A percentile compares a stretch with the other conserved stretches of the same genome.
These are phyloP conservation scores for Mechanitis messenoides DNA, from an alignment of 2,888 invertebrate genomes.

Conservation along the genomic window DNA sequence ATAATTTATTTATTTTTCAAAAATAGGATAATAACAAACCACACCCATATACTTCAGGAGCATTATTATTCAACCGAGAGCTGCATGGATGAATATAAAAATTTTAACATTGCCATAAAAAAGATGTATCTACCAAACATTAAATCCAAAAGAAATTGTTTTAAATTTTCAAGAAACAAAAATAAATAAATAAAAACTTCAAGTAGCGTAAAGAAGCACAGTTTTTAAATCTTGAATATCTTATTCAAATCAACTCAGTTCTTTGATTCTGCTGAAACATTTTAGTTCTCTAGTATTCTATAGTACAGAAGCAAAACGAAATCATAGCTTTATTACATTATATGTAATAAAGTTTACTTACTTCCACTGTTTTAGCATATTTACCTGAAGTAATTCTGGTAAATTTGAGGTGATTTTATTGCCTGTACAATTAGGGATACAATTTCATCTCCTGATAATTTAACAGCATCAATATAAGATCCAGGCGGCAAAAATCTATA, in stretches of 20 bases:
- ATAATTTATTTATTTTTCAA: no score
- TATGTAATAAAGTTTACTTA: background rate
- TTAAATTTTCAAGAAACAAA: no score
- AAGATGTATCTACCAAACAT: no score
- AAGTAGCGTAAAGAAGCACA: no score
- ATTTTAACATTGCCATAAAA: no score
- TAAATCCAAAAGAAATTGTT: no score
- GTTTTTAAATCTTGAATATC: background rate
- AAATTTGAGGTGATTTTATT: constrained; percentile 39
- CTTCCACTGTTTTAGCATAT: background rate
- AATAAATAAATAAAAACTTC: no score
- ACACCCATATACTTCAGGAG: no score
- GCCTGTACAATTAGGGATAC: constrained; percentile 44
- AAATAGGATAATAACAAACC: background rate
- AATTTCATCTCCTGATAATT: constrained; percentile 37
- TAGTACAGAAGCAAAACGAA: background rate
- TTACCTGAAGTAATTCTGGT: constrained; percentile 53
- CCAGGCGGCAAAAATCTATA: constrained; percentile 56
- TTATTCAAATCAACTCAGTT: background rate
- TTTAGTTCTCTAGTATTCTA: no score
- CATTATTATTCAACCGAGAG: no score
- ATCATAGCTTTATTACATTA: background rate
- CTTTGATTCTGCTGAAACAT: background rate
- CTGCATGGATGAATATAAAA: no score
- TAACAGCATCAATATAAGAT: constrained; percentile 52